A percentile compares a stretch with the other conserved stretches of the same genome.
These are phyloP conservation scores for Hymenochirus boettgeri DNA, from an alignment of 2,113 vertebrate species.

Conservation along the genomic window DNA sequence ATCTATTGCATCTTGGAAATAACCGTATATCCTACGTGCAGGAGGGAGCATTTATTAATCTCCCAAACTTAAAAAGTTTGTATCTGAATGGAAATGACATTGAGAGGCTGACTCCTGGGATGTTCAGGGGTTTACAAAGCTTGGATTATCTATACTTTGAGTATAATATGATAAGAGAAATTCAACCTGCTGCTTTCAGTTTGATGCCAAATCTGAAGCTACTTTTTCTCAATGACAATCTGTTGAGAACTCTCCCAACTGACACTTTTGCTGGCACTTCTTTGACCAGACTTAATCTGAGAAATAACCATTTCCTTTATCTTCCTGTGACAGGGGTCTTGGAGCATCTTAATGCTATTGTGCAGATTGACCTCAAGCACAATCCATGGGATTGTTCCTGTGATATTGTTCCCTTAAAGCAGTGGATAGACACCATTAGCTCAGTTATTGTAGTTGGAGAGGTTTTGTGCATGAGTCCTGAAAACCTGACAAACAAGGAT, in stretches of 20 bases:
- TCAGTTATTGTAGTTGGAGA: conserved; percentile 92
- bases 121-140: conserved; percentile 93
- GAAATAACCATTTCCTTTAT: conserved; percentile 93
- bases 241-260: conserved; percentile 82
- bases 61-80: conserved; percentile 92
- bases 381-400: conserved; percentile 98
- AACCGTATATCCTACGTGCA: conserved; percentile 96
- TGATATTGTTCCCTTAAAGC: conserved; percentile 90
- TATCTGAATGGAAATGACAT: conserved; percentile 96
- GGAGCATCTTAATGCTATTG: conserved; percentile 90
- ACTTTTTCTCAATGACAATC: conserved; percentile 93
- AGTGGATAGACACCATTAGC: conserved; percentile 95
- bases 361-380: conserved; percentile 94
- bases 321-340: conserved; percentile 89
- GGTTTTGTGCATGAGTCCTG: conserved; percentile 85
- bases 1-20: conserved; percentile 85
- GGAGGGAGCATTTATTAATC: conserved; percentile 94
- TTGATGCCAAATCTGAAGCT: conserved; percentile 94
- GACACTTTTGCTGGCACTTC: conserved; percentile 92
- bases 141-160: conserved; percentile 98
- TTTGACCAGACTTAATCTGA: conserved; percentile 85
- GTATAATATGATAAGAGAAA: conserved; percentile 96
- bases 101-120: conserved; percentile 87
- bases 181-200: conserved; percentile 92
- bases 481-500: conserved; percentile 80